phyloP scores from a whole-genome alignment of 1,140 invertebrate genomes.

The Zaprionus capensis region DNA sequence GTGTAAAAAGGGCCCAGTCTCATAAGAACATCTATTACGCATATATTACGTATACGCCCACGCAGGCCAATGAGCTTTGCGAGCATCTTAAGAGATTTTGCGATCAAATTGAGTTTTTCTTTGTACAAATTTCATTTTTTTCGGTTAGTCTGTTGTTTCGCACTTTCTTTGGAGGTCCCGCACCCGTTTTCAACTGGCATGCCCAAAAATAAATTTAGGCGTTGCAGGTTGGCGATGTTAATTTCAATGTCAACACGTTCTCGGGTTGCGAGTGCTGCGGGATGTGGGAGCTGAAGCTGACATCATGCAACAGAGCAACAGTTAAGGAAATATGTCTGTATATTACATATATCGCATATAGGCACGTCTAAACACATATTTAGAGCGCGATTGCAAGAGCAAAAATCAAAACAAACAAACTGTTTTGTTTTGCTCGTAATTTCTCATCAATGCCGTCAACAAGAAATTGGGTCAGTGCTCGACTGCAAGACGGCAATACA shows the following conservation, averaged over 20 bases:
- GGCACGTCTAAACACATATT: conserved; percentile 17
- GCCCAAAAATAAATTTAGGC: conserved; percentile 41
- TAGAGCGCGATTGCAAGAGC: conserved; percentile 40
- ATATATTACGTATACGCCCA: conserved; percentile 42
- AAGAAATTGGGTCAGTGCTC: conserved; percentile 64
- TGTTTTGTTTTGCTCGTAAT: conserved; percentile 47
- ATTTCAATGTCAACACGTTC: conserved; percentile 56
- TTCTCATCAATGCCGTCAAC: conserved; percentile 45
- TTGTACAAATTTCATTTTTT: neutral
- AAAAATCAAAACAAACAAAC: conserved; percentile 53
- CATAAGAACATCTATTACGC: no score
- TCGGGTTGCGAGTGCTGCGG: conserved; percentile 1
- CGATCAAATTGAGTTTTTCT: neutral
- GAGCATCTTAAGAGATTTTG: neutral
- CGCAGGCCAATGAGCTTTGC: conserved; percentile 6
- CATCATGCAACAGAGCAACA: conserved; percentile 53
- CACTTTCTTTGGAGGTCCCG: conserved; percentile 12
- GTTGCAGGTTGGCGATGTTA: conserved; percentile 26
- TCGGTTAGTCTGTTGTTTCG: conserved; percentile 17
- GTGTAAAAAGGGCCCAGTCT: conserved; percentile 39
- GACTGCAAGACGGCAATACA: neutral
- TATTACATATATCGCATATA: neutral
- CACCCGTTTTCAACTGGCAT: conserved; percentile 7
- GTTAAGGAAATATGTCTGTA: conserved; percentile 22
- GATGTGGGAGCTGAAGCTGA: conserved; percentile 50